phyloP scores from a whole-genome alignment of 2,113 vertebrate species.

The Sylvia atricapilla region DNA sequence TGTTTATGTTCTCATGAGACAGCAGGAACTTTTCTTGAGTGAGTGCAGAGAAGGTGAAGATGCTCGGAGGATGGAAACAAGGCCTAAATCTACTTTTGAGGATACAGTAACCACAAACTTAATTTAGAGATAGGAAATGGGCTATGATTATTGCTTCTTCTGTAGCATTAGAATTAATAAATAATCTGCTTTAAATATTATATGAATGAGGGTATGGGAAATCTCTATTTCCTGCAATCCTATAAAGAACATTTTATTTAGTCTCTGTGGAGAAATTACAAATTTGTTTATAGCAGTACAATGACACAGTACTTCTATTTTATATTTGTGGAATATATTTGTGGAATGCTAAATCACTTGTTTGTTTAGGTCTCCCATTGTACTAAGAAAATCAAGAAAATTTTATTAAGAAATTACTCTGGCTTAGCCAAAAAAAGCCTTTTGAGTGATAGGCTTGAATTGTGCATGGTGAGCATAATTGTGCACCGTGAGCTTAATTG shows the following conservation, averaged over 20 bases:
- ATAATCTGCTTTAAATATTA: neutral
- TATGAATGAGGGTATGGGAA: neutral
- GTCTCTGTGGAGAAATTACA: neutral
- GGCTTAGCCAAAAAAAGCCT: neutral
- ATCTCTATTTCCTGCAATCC: neutral
- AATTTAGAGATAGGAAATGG: neutral
- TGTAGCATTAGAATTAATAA: neutral
- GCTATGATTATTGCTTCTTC: neutral
- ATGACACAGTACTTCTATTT: neutral
- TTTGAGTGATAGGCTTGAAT: neutral
- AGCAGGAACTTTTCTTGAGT: neutral
- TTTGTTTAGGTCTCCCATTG: neutral
- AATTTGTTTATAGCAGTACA: neutral
- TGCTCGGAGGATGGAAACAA: neutral
- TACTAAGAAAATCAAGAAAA: neutral
- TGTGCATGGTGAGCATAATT: neutral
- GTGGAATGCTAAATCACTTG: neutral
- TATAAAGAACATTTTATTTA: neutral
- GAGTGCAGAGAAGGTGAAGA: neutral
- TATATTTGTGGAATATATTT: neutral
- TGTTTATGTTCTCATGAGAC: neutral
- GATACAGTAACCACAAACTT: neutral
- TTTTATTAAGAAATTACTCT: neutral
- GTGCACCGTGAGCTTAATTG: neutral
- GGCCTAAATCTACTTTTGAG: neutral